Evolutionary conservation across 2,888 invertebrate genomes (phyloP).

Genomic region (Quadroppia sp.): DNA sequence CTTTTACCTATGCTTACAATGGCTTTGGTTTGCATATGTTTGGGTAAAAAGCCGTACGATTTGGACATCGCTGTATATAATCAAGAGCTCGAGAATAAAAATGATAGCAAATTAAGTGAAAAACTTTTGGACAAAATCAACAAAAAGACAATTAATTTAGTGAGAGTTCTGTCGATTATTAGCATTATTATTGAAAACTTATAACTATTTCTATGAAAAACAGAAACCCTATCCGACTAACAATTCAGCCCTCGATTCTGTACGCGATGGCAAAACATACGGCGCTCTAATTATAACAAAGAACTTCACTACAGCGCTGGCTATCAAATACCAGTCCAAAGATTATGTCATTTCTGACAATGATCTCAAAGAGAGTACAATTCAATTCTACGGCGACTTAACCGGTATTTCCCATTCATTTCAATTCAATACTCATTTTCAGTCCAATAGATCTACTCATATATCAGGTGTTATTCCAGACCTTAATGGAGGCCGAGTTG

Average conservation of each 20-base stretch:
- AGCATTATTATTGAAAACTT: neutral
- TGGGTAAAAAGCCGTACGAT: constrained; percentile 36
- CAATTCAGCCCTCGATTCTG: constrained; percentile 66
- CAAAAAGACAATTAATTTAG: neutral
- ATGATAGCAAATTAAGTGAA: neutral
- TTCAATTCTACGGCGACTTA: constrained; percentile 85
- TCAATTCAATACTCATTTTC: neutral
- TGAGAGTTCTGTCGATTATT: neutral
- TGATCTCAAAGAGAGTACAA: constrained; percentile 76
- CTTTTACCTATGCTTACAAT: constrained; percentile 26
- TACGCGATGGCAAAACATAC: constrained; percentile 74
- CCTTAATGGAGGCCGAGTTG: neutral
- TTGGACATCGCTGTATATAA: constrained; percentile 42
- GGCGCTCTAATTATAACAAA: constrained; percentile 82
- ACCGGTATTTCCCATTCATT: constrained; percentile 54
- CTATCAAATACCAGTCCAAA: constrained; percentile 24
- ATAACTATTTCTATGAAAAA: neutral
- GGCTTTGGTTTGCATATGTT: constrained; percentile 38
- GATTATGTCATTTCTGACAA: neutral
- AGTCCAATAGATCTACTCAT: neutral
- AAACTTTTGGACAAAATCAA: constrained; percentile 2
- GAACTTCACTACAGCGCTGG: constrained; percentile 75
- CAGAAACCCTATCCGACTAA: constrained; percentile 11
- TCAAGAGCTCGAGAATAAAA: constrained; percentile 8
- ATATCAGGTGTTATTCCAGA: neutral